phyloP scores from a whole-genome alignment of 2,113 vertebrate genomes.

The Grantiella picta region DNA sequence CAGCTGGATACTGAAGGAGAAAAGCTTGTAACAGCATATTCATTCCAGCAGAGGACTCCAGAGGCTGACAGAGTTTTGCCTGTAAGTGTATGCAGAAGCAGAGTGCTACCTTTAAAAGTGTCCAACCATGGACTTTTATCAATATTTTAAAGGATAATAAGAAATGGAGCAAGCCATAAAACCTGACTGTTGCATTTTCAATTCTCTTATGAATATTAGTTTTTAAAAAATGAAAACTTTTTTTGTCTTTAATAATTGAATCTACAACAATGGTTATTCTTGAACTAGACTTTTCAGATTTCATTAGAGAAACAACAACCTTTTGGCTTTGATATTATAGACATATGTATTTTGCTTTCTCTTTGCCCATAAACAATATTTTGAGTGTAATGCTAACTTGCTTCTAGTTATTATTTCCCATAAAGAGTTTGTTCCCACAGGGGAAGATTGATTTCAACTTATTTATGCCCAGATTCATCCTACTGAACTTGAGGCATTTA shows the following conservation, averaged over 20 bases:
- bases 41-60: neutral
- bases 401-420: neutral
- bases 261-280: neutral
- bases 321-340: neutral
- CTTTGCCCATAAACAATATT: neutral
- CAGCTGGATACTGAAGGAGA: neutral
- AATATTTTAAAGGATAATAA: neutral
- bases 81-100: neutral
- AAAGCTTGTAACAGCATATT: neutral
- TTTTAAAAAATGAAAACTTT: neutral
- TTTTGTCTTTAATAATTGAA: neutral
- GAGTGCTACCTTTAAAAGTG: neutral
- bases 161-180: neutral
- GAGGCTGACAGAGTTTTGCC: neutral
- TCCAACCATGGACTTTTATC: neutral
- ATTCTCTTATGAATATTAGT: neutral
- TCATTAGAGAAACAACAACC: neutral
- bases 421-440: neutral
- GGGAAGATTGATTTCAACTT: neutral
- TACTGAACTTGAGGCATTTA: neutral
- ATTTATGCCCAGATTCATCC: neutral
- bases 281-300: neutral
- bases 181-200: neutral
- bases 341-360: neutral
- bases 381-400: rapidly evolving